These are phyloP conservation scores for Scaptomyza graminum DNA, from an alignment of 1,140 invertebrate genomes.

Conservation along the genomic window DNA sequence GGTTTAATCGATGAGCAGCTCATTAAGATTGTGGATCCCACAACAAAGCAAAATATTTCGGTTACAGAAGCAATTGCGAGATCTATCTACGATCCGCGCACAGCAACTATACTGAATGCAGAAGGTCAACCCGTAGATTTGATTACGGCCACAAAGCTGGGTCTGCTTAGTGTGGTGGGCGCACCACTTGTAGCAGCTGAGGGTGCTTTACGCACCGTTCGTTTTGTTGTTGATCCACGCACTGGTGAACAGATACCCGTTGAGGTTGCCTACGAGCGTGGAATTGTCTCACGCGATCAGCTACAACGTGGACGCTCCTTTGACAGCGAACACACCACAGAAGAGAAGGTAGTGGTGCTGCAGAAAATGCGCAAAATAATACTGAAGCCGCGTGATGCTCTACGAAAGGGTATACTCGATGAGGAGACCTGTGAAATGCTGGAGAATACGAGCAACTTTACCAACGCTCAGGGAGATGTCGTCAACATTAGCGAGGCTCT, in stretches of 20 bases:
- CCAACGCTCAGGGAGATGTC: conserved; percentile 85
- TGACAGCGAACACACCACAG: conserved; percentile 88
- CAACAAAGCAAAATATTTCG: conserved; percentile 88
- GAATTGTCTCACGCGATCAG: conserved; percentile 86
- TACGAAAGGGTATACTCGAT: conserved; percentile 90
- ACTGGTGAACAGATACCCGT: conserved; percentile 90
- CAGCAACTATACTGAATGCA: conserved; percentile 88
- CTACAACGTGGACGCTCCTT: conserved; percentile 85
- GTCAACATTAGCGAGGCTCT: conserved; percentile 91
- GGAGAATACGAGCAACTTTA: conserved; percentile 85
- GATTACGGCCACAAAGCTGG: conserved; percentile 90
- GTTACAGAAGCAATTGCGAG: conserved; percentile 90
- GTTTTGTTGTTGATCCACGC: conserved; percentile 90
- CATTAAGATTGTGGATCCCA: conserved; percentile 91
- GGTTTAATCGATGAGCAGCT: conserved; percentile 87
- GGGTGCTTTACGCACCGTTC: conserved; percentile 84
- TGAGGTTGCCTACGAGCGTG: conserved; percentile 91
- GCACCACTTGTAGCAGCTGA: conserved; percentile 88
- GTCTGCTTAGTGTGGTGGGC: conserved; percentile 89
- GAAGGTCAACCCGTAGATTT: conserved; percentile 88
- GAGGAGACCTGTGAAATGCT: conserved; percentile 89
- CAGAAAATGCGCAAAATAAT: conserved; percentile 91
- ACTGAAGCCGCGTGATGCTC: conserved; percentile 88
- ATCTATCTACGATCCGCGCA: conserved; percentile 90
- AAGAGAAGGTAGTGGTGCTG: conserved; percentile 89